Evolutionary conservation across 2,797 vertebrate species (phyloP).

Genomic region (Sandelia bainsii): DNA sequence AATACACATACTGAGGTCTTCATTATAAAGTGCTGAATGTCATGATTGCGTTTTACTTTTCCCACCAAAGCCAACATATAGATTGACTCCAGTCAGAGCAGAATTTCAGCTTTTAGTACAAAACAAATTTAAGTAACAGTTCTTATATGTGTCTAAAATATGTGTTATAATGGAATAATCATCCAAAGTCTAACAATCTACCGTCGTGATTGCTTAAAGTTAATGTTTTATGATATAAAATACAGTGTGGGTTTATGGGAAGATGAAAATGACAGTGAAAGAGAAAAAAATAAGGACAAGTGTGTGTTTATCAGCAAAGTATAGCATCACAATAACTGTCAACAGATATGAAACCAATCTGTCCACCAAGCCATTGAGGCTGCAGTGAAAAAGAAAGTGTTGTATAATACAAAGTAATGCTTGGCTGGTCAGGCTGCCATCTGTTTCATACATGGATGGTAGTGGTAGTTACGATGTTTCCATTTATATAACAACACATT

Average conservation of each 20-base stretch:
- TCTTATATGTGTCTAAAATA: too few species aligned
- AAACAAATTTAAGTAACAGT: not conserved
- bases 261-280: not conserved
- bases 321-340: not conserved
- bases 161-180: too few species aligned
- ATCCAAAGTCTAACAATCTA: too few species aligned
- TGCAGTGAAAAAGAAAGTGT: conserved; percentile 13
- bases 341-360: conserved; percentile 6
- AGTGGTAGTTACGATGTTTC: not conserved
- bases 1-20: not conserved
- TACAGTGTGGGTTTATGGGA: not conserved
- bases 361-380: conserved; percentile 10
- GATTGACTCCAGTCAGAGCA: not conserved
- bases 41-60: not conserved
- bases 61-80: not conserved
- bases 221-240: conserved; percentile 2
- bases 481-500: conserved; percentile 20
- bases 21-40: not conserved
- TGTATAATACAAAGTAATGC: conserved; percentile 26
- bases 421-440: conserved; percentile 32
- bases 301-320: not conserved
- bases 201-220: not conserved
- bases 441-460: conserved; percentile 15
- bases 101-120: not conserved
- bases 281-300: not conserved